Evolutionary conservation across 1,140 invertebrate species (phyloP).

Genomic region (Bombus polaris): DNA sequence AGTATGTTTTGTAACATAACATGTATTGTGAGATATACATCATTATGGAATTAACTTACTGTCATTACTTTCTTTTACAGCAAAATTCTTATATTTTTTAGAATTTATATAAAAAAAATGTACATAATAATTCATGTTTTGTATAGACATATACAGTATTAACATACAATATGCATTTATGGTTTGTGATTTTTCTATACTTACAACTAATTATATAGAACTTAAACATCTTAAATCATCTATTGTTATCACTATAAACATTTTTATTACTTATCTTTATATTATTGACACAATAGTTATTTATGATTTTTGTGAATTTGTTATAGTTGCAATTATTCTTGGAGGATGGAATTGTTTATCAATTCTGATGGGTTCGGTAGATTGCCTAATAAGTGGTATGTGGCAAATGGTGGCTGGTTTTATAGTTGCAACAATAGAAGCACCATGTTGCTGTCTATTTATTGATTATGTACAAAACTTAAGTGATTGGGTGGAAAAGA

Average conservation of each 20-base stretch:
- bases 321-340: conserved; percentile 93
- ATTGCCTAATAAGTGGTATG: conserved; percentile 91
- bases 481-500: conserved; percentile 90
- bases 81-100: not conserved
- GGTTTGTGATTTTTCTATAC: not conserved
- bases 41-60: not conserved
- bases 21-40: not conserved
- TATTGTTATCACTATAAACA: not conserved
- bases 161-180: not conserved
- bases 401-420: conserved; percentile 95
- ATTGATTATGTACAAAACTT: conserved; percentile 95
- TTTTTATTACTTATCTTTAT: not conserved
- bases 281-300: not conserved
- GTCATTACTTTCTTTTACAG: not conserved
- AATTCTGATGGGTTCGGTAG: conserved; percentile 86
- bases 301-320: conserved; percentile 11
- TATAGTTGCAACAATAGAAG: conserved; percentile 93
- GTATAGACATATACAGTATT: not conserved
- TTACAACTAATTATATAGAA: not conserved
- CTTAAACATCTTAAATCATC: not conserved
- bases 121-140: not conserved
- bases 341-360: conserved; percentile 91
- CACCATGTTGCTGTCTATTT: conserved; percentile 97
- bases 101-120: not conserved
- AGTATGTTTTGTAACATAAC: conserved; percentile 83